phyloP scores from a whole-genome alignment of 2,797 vertebrate genomes.

The Manis pentadactyla region DNA sequence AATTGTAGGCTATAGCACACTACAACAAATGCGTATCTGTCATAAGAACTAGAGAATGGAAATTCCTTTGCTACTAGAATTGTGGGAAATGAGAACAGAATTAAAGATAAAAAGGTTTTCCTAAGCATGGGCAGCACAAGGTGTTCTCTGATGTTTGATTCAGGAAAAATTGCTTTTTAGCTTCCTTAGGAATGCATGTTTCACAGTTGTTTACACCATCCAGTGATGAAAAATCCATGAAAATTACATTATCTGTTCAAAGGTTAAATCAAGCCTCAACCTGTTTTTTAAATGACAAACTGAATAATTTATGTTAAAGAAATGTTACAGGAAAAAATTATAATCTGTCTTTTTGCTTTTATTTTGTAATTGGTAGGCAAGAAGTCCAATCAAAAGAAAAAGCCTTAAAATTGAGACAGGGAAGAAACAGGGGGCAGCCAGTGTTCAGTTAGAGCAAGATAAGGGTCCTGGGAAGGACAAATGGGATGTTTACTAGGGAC shows the following conservation, averaged over 20 bases:
- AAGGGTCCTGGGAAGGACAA: too few relatives aligned
- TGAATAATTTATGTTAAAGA: not conserved
- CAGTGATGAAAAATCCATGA: not conserved
- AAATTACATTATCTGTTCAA: not conserved
- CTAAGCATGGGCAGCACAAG: not conserved
- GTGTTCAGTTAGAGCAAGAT: too few relatives aligned
- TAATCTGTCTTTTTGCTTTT: not conserved
- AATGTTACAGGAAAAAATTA: not conserved
- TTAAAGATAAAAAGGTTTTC: not conserved
- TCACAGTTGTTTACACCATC: not conserved
- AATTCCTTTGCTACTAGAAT: not conserved
- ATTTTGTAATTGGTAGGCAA: not conserved
- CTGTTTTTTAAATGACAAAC: not conserved
- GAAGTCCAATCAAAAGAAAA: not conserved
- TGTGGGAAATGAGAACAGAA: not conserved
- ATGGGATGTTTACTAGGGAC: too few relatives aligned
- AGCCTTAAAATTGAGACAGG: not conserved
- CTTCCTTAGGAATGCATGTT: not conserved
- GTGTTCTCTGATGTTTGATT: not conserved
- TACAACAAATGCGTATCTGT: not conserved
- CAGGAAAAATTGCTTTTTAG: not conserved
- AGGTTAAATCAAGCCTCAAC: not conserved
- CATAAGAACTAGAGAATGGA: not conserved
- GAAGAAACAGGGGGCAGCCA: too few relatives aligned
- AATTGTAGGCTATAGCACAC: not conserved